A percentile compares a stretch with the other conserved stretches of the same genome.
These are phyloP conservation scores for Ariolimax columbianus DNA, from an alignment of 2,888 invertebrate species.

Conservation along the genomic window DNA sequence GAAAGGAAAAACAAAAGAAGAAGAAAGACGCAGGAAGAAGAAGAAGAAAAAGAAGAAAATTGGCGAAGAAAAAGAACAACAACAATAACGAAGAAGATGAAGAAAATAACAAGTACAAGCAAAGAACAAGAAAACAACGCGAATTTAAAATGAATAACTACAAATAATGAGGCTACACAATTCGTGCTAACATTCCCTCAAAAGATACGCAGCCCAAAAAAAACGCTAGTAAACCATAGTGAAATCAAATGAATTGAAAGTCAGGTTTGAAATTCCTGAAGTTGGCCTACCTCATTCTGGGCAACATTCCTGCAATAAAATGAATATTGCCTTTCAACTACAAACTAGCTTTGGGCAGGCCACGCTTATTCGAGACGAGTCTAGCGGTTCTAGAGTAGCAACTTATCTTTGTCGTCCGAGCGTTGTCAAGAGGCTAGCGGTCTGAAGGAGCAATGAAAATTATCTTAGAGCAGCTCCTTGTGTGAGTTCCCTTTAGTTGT, in stretches of 20 bases:
- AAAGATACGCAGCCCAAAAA: too few species aligned
- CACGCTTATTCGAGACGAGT: background rate
- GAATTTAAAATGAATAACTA: too few species aligned
- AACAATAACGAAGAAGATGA: too few species aligned
- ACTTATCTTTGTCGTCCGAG: slow-evolving; percentile 4
- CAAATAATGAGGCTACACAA: too few species aligned
- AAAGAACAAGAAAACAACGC: too few species aligned
- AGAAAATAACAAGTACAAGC: too few species aligned
- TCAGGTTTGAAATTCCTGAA: background rate
- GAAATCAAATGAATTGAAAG: background rate
- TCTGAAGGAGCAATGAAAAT: slow-evolving; percentile 29
- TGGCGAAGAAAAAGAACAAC: too few species aligned
- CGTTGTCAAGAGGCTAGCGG: background rate
- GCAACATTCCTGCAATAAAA: background rate
- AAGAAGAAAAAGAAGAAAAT: too few species aligned
- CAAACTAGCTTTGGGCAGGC: background rate
- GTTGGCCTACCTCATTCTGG: background rate
- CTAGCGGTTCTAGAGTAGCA: background rate
- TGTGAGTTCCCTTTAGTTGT: background rate
- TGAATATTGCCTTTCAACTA: background rate
- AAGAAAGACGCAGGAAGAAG: too few species aligned
- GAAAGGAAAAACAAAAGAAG: too few species aligned
- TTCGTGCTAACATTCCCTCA: too few species aligned
- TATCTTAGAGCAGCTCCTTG: slow-evolving; percentile 13
- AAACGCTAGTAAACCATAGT: background rate